Evolutionary conservation across 2,797 vertebrate species (phyloP), one percentile per base, ranked within the genome.

Genomic region (Dendrocincla tyrannina): DNA sequence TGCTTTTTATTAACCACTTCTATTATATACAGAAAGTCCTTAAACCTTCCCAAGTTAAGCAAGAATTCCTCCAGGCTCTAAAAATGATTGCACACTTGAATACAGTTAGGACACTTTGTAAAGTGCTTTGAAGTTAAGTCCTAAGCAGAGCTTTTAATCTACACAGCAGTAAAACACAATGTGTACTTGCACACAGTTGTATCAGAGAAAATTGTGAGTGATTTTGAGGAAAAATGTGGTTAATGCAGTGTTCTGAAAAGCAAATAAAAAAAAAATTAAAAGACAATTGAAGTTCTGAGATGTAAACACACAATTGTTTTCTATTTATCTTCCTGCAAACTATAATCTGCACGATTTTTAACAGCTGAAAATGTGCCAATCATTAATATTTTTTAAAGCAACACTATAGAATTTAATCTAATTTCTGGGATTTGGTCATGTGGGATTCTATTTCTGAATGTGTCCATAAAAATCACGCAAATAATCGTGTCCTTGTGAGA

Each of bases 111-210:
- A 73, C 32, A 28, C 5, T 88, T 93, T 91, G 66, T 42, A 89
- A 87, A 83, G 80, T 58, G n/a, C 53, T 89, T 89, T 96, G 75
- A 92, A 87, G 47, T 50, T 70, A 91, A 90, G 76, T n/a, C 20
- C 62, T 82, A 76, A 85, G 11, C 30, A 85, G 55, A 87, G 49
- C 14, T 88, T 82, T 78, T 82, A 73, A 82, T 90, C 70, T 82
- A 67, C 33, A 49, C 13, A 73, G 35, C 32, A 79, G 39, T 49
- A 82, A 88, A 93, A 86, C 18, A 91, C 56, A 85, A 53, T n/a
- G n/a, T 30, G 76, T 55, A 10, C 16, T 24, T 87, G 17, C 25
- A 85, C 18, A 22, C 17, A 64, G n/a, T 30, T 63, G 5, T 52
- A 85, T 79, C n/a, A 60, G 39, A 72, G 27, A 85, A 85, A 73